Percentiles rank a stretch among this genome's conserved stretches.
Evolutionary conservation across 2,113 vertebrate genomes (phyloP).

Genomic region (Girardinichthys multiradiatus): DNA sequence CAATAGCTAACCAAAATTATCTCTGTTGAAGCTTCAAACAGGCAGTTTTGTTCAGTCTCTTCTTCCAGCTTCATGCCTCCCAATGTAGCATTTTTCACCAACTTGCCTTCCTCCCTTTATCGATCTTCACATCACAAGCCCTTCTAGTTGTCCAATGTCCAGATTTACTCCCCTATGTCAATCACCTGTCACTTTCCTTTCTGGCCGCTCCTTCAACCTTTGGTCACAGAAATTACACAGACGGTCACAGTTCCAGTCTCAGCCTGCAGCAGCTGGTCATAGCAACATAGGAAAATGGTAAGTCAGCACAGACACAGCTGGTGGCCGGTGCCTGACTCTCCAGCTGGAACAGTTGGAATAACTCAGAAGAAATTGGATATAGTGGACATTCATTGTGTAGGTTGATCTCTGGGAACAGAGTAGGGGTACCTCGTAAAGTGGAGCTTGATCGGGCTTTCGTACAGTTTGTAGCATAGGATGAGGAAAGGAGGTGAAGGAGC

Average conservation of each 20-base stretch:
- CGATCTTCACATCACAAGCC: neutral
- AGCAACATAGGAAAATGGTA: conserved; percentile 16
- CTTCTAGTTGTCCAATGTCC: neutral
- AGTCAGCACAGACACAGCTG: conserved; percentile 21
- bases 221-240: conserved; percentile 6
- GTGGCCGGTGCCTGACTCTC: conserved; percentile 12
- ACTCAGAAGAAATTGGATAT: conserved; percentile 45
- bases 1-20: conserved; percentile 65
- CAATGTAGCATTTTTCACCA: conserved; percentile 28
- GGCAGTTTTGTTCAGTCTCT: neutral
- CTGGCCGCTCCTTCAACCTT: conserved; percentile 19
- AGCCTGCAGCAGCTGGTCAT: conserved; percentile 61
- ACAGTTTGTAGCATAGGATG: neutral
- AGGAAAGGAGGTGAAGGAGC: neutral
- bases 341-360: conserved; percentile 40
- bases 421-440: neutral
- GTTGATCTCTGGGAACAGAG: conserved; percentile 34
- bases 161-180: conserved; percentile 7
- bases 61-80: neutral
- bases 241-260: conserved; percentile 35
- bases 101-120: neutral
- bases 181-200: conserved; percentile 1
- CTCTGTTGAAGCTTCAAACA: conserved; percentile 30
- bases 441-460: conserved; percentile 2
- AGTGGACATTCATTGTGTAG: neutral